Evolutionary conservation across 2,797 vertebrate species (phyloP), one percentile per base, ranked within the genome.

Genomic region (Hydrolagus colliei): DNA sequence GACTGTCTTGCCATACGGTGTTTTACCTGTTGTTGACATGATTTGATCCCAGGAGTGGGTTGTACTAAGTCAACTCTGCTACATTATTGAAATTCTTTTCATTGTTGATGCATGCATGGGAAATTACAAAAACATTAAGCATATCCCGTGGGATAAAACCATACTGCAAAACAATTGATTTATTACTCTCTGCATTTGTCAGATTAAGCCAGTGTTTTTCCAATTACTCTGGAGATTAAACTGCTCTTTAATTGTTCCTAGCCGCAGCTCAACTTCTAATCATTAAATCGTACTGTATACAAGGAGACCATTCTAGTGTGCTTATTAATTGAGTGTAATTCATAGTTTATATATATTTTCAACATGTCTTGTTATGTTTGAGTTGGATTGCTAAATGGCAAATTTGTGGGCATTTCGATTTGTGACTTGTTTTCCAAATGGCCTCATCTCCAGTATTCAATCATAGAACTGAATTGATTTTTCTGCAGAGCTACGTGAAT

Each of bases 81-180:
- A 52, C 20, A 59, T 62, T 74, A 16, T 41, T 41, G 32, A 35
- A 74, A 41, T 41, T 63, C 41, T 52, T 52, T 52, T 52, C 41
- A 52, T 52, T 52, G 41, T 52, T 52, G 6, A 52, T 52, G 41
- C 41, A 52, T 52, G 8, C 14, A 62, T 78, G 0, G 10, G n/a
- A 61, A 78, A 12, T 78, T 63, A n/a, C 52, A 61, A 59, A 77
- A 77, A 32, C 68, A 73, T 73, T 73, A 73, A 74, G 27, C 73
- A 32, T 11, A 22, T n/a, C 10, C 20, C 59, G 22, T 78, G 9
- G 10, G 1, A 20, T 4, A 62, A 62, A 72, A 62, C 11, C 5
- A 5, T 4, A 63, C 4, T 22, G 20, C 52, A 13, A 78, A 78
- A 62, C 11, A 18, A 63, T 22, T 62, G 59, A 78, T 62, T 22